Base-by-base conservation (phyloP, 1,140 invertebrate species). In the Venustaconcha ellipsiformis region DNA sequence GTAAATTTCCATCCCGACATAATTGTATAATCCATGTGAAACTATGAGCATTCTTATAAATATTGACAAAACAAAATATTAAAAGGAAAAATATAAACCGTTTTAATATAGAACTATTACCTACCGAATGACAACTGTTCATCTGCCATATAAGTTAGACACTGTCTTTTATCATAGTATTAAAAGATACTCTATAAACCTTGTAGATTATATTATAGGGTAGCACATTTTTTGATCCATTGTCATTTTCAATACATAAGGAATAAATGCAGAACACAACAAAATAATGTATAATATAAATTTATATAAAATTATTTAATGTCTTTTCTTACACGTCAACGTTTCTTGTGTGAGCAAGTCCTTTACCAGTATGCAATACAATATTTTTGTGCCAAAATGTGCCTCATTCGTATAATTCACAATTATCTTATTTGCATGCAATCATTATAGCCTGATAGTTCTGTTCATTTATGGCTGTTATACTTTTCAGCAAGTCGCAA, bases 401-500 rank as follows among this genome's bases (percentile, higher is more conserved):
- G 1, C 20, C 14, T 15, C 66, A 58, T 30, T 56, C 18, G 8
- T 58, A 62, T 23, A 8, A 17, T 66, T 57, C n/a, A 20, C 26
- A 59, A 65, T 30, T 76, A 23, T 62, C 26, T 55, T 18, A 48
- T 63, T 63, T 56, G 14, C 1, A 13, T 23, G 14, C 23, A 26
- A 58, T 14, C 14, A 18, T 69, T 69, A n/a, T 6, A 58, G 11
- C 55, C 20, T 15, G 2, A 14, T 67, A 55, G 48, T 67, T 48
- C 18, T n/a, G 30, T 66, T 26, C 37, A 37, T 2, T 68, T 30
- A 37, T 20, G 18, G 11, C 20, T 70, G 14, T 55, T 30, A 55
- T n/a, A 57, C 14, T 71, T 57, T 68, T 69, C 80, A 98, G 59
- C 99, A 99, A 92, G 98, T 99, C 60, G 98, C 98, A 4, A 99